Percentiles rank a stretch among this genome's conserved stretches.
phyloP scores from a whole-genome alignment of 1,140 invertebrate species.

The Leptestheria dahalacensis region DNA sequence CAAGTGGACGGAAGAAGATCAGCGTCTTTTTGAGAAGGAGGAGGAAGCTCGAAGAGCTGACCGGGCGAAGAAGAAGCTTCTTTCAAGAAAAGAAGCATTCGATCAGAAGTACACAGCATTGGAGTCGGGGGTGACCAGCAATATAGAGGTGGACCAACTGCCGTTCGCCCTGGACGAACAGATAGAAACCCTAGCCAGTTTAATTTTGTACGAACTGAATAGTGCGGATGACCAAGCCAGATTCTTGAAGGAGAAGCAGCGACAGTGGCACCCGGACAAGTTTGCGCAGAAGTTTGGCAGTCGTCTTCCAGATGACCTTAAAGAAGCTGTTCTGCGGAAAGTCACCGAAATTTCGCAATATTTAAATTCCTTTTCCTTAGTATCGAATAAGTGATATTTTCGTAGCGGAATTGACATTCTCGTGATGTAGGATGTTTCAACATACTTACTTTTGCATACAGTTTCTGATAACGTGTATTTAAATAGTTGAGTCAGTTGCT shows the following conservation, averaged over 20 bases:
- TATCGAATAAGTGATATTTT: no score
- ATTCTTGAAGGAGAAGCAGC: constrained; percentile 2
- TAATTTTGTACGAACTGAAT: constrained; percentile 3
- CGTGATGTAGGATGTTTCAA: no score
- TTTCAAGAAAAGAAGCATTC: neutral
- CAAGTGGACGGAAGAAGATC: constrained; percentile 12
- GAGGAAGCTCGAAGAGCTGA: neutral
- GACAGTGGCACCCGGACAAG: constrained; percentile 13
- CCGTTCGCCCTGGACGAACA: neutral
- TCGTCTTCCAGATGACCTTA: constrained; percentile 4
- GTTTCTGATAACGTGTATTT: no score
- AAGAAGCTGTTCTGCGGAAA: constrained; percentile 2
- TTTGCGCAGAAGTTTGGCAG: constrained; percentile 12
- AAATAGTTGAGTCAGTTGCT: no score
- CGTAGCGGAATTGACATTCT: no score
- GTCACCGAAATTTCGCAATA: constrained; percentile 14
- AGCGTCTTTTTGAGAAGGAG: neutral
- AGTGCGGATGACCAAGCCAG: neutral
- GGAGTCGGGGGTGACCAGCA: neutral
- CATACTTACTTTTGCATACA: no score
- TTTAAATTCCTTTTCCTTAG: constrained; percentile 12
- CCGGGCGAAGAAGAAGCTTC: neutral
- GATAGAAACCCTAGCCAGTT: neutral
- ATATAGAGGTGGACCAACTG: neutral
- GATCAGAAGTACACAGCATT: neutral